Base-by-base conservation (phyloP, 35 echinoderm and acorn worm species). In the Nesometra sesokonis region DNA sequence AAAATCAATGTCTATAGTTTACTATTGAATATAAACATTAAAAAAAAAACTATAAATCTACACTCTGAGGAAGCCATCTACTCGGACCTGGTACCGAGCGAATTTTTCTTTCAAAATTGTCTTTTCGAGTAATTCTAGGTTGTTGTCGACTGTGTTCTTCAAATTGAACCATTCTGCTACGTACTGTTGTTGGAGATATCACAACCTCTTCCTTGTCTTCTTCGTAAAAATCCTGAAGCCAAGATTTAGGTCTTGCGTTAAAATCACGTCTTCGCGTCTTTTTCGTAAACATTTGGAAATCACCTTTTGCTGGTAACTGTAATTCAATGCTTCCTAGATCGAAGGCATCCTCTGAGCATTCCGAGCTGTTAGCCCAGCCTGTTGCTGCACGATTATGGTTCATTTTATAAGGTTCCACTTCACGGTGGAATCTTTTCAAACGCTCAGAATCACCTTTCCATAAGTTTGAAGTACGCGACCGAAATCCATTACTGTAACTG, bases 191-290 rank as follows among this genome's bases (percentile, higher is more conserved):
- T 0, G 37, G 11, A 39, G 34, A 30, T 23, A 23, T 35, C 17
- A 83, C 30, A 0, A n/a, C 34, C 27, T 83, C 81, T 7, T 34
- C 35, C 23, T 39, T 11, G 9, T 36, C 34, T 39, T 35, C 33
- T 0, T 35, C 81, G 32, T 37, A 23, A 36, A 9, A 33, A 80
- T 80, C 35, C 31, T 33, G 79, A 17, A 31, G 3, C 81, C 81
- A 83, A 2, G 81, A 83, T 39, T 39, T 83, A 5, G 81, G 81
- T 83, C 81, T 83, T 39, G 81, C 11, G 27, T 83, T 83, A 39
- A 11, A 83, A 30, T 83, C 81, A 23, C 34, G 33, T 37, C 8
- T 35, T 17, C 33, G 34, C 15, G 33, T 83, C 32, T 38, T 83
- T 17, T 15, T 67, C 9, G 52, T 67, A 27, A 27, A 67, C 9